These are phyloP conservation scores for Lathamus discolor DNA, from an alignment of 2,113 vertebrate species.

Conservation along the genomic window DNA sequence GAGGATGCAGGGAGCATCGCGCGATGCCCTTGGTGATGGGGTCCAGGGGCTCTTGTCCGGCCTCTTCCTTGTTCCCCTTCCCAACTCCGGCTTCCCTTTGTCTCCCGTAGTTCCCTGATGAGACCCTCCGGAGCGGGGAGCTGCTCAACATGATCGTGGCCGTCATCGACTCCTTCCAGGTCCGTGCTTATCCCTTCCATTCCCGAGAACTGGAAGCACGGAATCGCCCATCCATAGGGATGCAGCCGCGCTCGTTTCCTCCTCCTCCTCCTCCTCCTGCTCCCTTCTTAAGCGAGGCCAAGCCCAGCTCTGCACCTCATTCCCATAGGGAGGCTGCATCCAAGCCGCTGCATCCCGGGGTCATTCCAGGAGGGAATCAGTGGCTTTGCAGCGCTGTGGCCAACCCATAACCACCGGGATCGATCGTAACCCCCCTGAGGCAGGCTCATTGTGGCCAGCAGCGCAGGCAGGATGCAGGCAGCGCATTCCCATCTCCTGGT, in stretches of 20 bases:
- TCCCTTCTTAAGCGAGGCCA: accelerated
- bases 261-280: accelerated
- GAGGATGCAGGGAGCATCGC: too few species aligned
- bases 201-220: background rate
- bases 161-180: constrained; percentile 91
- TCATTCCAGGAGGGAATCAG: background rate
- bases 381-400: background rate
- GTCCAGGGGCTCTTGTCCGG: accelerated
- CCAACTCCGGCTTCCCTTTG: background rate
- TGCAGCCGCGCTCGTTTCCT: background rate
- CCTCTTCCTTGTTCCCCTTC: background rate
- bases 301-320: background rate
- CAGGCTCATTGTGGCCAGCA: background rate
- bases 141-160: constrained; percentile 98
- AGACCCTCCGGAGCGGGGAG: constrained; percentile 91
- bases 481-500: background rate
- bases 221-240: accelerated
- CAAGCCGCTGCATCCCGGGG: background rate
- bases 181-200: background rate
- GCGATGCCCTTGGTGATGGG: too few species aligned
- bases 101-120: constrained; percentile 87
- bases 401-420: too few species aligned
- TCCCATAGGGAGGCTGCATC: background rate
- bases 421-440: too few species aligned
- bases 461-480: background rate